These are phyloP conservation scores for Heteromyza rotundicornis DNA, from an alignment of 2,888 invertebrate genomes.

Conservation along the genomic window DNA sequence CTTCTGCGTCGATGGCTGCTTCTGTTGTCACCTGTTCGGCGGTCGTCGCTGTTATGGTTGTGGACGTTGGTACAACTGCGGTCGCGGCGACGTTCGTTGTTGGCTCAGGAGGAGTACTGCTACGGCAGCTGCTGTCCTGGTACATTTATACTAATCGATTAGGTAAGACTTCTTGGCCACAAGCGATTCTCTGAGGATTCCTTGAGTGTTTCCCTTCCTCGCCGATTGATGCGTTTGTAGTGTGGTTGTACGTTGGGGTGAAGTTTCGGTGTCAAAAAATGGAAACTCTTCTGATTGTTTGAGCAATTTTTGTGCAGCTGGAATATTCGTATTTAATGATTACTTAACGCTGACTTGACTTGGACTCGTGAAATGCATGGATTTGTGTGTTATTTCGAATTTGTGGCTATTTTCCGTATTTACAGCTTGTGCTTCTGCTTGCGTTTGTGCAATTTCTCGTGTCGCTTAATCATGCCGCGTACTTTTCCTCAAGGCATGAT, in stretches of 20 bases:
- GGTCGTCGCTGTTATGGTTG: constrained; percentile 12
- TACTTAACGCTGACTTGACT: too few species aligned
- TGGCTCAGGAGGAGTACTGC: constrained; percentile 47
- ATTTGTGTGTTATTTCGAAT: too few species aligned
- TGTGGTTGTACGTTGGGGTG: neutral
- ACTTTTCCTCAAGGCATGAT: constrained; percentile 31
- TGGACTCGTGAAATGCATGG: too few species aligned
- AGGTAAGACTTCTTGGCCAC: neutral
- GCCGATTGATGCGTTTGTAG: neutral
- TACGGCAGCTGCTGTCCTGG: constrained; percentile 59
- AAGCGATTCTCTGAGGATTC: neutral
- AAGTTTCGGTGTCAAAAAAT: neutral
- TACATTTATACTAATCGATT: constrained; percentile 52
- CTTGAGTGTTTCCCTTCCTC: neutral
- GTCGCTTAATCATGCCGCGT: constrained; percentile 6
- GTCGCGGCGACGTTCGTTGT: constrained; percentile 25
- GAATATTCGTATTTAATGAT: neutral
- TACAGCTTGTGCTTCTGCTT: constrained; percentile 3
- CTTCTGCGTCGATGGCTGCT: constrained; percentile 23
- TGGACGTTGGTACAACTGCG: neutral
- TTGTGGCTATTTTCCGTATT: too few species aligned
- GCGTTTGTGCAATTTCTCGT: constrained; percentile 10
- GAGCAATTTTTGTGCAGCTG: neutral
- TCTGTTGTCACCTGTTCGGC: constrained; percentile 9
- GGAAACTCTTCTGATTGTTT: neutral